Base-by-base conservation (phyloP, 2,797 vertebrate species). In the Gephyroberyx darwinii region DNA sequence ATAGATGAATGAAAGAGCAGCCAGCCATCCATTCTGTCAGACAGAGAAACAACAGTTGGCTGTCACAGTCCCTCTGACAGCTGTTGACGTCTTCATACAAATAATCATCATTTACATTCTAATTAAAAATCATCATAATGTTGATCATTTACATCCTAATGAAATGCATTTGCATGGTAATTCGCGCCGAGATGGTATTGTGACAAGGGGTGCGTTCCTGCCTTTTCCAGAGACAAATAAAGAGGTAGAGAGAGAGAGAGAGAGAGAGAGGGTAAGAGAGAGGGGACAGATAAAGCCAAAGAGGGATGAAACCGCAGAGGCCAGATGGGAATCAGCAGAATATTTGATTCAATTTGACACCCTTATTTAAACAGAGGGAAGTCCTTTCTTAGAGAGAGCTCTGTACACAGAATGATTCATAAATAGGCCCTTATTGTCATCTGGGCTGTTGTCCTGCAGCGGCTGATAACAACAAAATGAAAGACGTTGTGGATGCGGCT, bases 131-230 rank as follows among this genome's bases (percentile, higher is more conserved):
- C 69, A 86, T 86, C 80, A 84, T 81, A 66, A 77, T 82, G 85
- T 78, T 86, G 77, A 87, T 86, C 73, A 91, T 90, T 87, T 84
- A 84, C 86, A 89, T 87, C 66, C 84, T 87, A 87, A 90, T 91
- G 75, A 88, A 84, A 82, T 71, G 82, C 79, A 91, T 91, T 90
- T 84, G 69, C 84, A 91, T 91, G 84, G 84, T 88, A 89, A 91
- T 90, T 26, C 72, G 58, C 68, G 66, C 63, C 68, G 55, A 56
- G 53, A 47, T 58, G 67, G 74, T 62, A 55, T 65, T 78, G 71
- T 87, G 68, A 83, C 76, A 80, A 47, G 51, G 50, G 67, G 33
- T 26, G 57, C 81, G 67, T 64, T 74, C 66, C 33, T 35, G 33
- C 33, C 33, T 35, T 8, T 35, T 35, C 33, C 5, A 65, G 19